Conservation (phyloP, 92 coral and sea anemone species). For the Palythoa caribaeorum region DNA sequence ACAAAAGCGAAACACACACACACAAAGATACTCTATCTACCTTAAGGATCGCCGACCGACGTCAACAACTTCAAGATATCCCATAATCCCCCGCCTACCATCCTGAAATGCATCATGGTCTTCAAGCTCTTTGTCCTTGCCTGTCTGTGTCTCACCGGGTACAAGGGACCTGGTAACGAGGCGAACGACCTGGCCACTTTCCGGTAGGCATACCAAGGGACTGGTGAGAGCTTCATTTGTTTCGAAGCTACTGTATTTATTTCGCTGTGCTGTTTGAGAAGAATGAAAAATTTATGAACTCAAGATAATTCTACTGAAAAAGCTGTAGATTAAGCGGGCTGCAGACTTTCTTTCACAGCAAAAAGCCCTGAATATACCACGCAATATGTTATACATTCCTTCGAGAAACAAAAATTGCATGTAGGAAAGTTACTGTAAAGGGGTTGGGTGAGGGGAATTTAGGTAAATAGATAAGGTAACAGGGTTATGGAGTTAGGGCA, state of each 20-base stretch:
- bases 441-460: too few species aligned
- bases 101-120: conserved; percentile 51
- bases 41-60: conserved; percentile 68
- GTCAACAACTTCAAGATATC: conserved; percentile 88
- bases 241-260: not conserved
- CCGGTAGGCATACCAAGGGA: conserved; percentile 83
- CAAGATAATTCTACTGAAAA: not conserved
- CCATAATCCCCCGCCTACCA: conserved; percentile 59
- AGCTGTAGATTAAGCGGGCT: not conserved
- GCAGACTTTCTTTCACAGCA: too few species aligned
- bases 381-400: too few species aligned
- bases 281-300: not conserved
- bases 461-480: too few species aligned
- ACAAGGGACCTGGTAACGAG: conserved; percentile 79
- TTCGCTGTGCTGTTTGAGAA: conserved; percentile 1
- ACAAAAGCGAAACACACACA: too few species aligned
- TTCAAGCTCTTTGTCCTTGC: conserved; percentile 34
- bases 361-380: too few species aligned
- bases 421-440: too few species aligned
- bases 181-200: conserved; percentile 90
- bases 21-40: not conserved
- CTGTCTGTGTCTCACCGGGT: conserved; percentile 63
- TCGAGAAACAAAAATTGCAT: too few species aligned
- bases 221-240: conserved; percentile 6
- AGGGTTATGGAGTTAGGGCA: too few species aligned